phyloP scores from a whole-genome alignment of 2,113 vertebrate genomes.

The Riparia riparia region DNA sequence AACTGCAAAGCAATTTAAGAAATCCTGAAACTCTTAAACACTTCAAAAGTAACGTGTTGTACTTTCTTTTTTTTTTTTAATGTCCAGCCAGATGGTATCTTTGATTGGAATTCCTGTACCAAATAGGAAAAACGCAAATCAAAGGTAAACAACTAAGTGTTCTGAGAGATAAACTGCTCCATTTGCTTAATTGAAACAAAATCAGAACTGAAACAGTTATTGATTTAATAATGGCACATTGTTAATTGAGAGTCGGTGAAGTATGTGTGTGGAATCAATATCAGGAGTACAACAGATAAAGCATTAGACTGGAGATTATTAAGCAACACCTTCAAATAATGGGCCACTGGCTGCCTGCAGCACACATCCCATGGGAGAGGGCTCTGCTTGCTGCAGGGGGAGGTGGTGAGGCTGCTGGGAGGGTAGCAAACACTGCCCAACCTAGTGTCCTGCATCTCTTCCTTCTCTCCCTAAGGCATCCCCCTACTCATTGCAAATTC shows the following conservation, averaged over 20 bases:
- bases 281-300: background rate
- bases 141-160: background rate
- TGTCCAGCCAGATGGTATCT: background rate
- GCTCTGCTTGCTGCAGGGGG: accelerated
- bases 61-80: background rate
- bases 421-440: background rate
- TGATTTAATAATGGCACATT: background rate
- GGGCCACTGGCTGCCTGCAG: accelerated
- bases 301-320: background rate
- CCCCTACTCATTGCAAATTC: background rate
- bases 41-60: background rate
- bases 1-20: background rate
- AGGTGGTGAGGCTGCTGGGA: background rate
- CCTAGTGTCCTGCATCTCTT: background rate
- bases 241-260: background rate
- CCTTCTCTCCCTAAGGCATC: background rate
- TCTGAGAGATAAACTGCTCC: background rate
- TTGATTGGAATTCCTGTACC: background rate
- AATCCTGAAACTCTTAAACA: background rate
- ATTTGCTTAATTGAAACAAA: background rate
- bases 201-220: background rate
- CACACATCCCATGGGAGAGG: background rate
- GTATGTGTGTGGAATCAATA: background rate
- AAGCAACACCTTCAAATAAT: background rate
- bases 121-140: background rate